Evolutionary conservation across 2,888 invertebrate genomes (phyloP), one percentile per base, ranked within the genome.

Genomic region (Aleiodes leptofemur): DNA sequence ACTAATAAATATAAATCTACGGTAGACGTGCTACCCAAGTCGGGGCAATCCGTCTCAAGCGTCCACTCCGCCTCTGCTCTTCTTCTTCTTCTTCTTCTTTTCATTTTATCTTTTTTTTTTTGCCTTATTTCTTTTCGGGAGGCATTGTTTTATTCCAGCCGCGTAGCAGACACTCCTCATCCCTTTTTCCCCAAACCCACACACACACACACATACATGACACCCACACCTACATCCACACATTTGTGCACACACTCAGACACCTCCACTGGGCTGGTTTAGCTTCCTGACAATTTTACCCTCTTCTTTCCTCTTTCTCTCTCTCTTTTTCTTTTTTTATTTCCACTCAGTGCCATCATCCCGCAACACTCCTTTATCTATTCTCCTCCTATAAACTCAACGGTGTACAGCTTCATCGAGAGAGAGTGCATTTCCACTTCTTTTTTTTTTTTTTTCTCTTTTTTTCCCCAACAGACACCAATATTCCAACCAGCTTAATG

Each of bases 71-170:
- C 83, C 85, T 82, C 31, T 16, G 78, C 80, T 82, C 79, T 81
- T 80, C 71, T 61, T 50, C 72, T 71, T 71, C 61, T 71, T 71
- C 61, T 61, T 34, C 53, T 31, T 61, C 51, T 72, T 34, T 13
- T 59, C 34, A 31, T 51, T 69, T 38, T 56, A 61, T 56, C 29
- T 72, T 72, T 61, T 72, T 61, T 72, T 61, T 5, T 16, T 23
- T 23, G 23, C 8, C 59, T 72, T 51, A 38, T 61, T 87, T 86
- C 85, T 87, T 83, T 84, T 34, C 34, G 34, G 83, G 83, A 84
- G 83, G 86, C 85, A 88, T 88, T 87, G 87, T 88, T 88, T 88
- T 87, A 88, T 88, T 87, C 88, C 85, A 78, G 83, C 85, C 87
- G 87, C 87, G 87, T 88, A 87, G 84, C 86, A 88, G 87, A 87